A percentile compares a stretch with the other conserved stretches of the same genome.
These are phyloP conservation scores for Equus quagga DNA, from an alignment of 2,113 vertebrate species.

Conservation along the genomic window DNA sequence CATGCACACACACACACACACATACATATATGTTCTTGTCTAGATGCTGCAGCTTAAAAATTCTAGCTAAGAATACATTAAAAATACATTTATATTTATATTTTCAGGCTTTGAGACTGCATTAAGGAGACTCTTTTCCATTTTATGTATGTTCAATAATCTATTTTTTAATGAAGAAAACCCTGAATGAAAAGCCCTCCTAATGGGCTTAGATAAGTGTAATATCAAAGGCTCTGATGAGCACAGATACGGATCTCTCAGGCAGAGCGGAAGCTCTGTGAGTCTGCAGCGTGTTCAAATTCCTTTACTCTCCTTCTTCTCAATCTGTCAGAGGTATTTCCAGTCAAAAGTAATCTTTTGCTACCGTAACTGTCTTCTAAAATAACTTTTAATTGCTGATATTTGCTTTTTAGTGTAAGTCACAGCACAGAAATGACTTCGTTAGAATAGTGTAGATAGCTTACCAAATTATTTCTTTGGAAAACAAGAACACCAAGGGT, in stretches of 20 bases:
- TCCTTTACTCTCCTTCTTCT: constrained; percentile 2
- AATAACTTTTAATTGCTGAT: constrained; percentile 12
- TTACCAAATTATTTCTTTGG: constrained; percentile 48
- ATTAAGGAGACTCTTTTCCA: neutral
- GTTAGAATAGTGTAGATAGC: neutral
- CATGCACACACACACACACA: neutral
- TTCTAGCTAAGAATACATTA: constrained; percentile 56
- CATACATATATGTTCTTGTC: constrained; percentile 32
- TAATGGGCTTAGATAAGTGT: neutral
- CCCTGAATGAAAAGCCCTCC: neutral
- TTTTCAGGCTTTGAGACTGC: constrained; percentile 13
- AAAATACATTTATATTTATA: constrained; percentile 73
- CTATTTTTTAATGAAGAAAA: constrained; percentile 53
- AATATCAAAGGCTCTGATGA: neutral
- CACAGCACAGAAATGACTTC: neutral
- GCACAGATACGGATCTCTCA: neutral
- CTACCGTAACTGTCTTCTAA: neutral
- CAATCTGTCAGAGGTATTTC: constrained; percentile 23
- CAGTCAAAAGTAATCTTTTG: constrained; percentile 2
- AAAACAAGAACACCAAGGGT: neutral
- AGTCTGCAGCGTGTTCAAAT: neutral
- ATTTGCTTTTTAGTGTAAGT: constrained; percentile 4
- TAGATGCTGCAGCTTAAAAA: constrained; percentile 72
- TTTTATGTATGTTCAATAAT: constrained; percentile 23
- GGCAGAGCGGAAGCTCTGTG: neutral